Conservation (phyloP, 2,113 vertebrate species). For the Clupea harengus region DNA sequence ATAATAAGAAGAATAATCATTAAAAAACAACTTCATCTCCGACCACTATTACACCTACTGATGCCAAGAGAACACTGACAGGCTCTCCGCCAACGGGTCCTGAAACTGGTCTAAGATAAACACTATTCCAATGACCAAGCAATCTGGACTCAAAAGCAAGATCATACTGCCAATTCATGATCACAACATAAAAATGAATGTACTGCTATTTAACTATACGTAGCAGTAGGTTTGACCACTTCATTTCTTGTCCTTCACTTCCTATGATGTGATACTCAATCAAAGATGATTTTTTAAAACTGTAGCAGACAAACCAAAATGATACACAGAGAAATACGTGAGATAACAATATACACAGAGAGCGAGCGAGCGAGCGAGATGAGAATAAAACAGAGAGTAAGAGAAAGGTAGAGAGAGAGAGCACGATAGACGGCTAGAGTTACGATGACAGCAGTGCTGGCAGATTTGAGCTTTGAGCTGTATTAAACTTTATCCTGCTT, state of each 20-base stretch:
- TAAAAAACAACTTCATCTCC: not conserved
- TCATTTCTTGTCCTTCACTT: not conserved
- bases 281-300: no score
- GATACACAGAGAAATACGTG: no score
- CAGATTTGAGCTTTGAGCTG: constrained; percentile 40
- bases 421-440: constrained; percentile 18
- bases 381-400: not conserved
- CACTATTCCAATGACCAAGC: no score
- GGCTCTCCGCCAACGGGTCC: no score
- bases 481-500: constrained; percentile 37
- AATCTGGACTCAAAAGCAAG: no score
- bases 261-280: not conserved
- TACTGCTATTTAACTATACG: no score
- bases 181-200: no score
- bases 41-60: not conserved
- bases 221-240: no score
- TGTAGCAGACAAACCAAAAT: no score
- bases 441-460: constrained; percentile 25
- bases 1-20: not conserved
- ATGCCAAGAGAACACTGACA: not conserved
- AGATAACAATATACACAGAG: constrained; percentile 11
- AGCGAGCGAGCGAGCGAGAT: not conserved
- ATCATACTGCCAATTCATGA: no score
- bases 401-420: not conserved
- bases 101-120: no score